These are phyloP conservation scores for Mayetiola destructor DNA, from an alignment of 2,888 invertebrate species.

Conservation along the genomic window DNA sequence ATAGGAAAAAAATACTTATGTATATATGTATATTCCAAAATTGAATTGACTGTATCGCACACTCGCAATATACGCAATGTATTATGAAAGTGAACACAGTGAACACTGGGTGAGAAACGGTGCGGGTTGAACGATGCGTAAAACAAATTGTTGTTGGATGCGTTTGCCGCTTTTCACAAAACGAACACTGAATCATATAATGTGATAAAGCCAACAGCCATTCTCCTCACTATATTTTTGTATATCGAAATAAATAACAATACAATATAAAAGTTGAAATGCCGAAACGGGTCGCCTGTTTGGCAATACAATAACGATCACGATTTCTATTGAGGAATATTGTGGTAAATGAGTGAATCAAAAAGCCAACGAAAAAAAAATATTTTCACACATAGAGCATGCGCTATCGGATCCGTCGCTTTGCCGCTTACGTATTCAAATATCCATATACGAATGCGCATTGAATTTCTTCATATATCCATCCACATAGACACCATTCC, in stretches of 20 bases:
- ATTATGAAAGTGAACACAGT: background rate
- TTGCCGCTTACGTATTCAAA: too few relatives aligned
- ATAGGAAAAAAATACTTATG: background rate
- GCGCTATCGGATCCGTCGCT: too few relatives aligned
- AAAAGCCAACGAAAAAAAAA: background rate
- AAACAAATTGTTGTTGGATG: too few relatives aligned
- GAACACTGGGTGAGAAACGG: background rate
- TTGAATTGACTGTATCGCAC: background rate
- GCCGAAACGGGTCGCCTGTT: too few relatives aligned
- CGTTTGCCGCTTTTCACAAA: background rate
- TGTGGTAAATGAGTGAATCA: background rate
- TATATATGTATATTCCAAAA: too few relatives aligned
- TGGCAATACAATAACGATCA: background rate
- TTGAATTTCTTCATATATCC: too few relatives aligned
- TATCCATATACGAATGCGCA: too few relatives aligned
- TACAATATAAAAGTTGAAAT: background rate
- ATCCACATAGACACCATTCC: background rate
- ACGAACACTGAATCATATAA: background rate
- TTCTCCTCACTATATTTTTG: too few relatives aligned
- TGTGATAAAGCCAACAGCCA: conserved; percentile 1
- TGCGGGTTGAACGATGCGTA: conserved; percentile 10
- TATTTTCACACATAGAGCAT: too few relatives aligned
- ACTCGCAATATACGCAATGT: background rate
- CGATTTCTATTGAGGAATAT: background rate
- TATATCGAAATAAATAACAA: too few relatives aligned